Evolutionary conservation across 2,113 vertebrate genomes (phyloP).

Genomic region (Perca fluviatilis): DNA sequence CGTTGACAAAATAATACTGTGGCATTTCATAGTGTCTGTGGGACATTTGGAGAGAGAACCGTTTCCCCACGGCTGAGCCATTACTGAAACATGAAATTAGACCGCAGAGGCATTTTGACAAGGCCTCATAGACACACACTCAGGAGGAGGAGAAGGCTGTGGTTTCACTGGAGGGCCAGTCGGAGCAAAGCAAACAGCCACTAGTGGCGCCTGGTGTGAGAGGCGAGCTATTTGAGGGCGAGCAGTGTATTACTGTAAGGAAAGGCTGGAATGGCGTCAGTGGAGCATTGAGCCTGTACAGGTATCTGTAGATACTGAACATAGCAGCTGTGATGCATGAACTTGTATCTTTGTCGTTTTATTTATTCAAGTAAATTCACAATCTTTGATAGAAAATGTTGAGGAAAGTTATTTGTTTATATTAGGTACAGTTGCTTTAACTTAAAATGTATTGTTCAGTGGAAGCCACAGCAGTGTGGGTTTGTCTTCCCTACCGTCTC

Average conservation of each 20-base stretch:
- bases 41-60: constrained; percentile 50
- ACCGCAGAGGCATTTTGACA: constrained; percentile 66
- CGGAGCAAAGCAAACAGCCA: constrained; percentile 61
- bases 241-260: background rate
- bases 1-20: constrained; percentile 30
- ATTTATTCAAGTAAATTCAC: background rate
- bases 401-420: background rate
- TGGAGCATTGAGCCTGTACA: constrained; percentile 12
- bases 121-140: constrained; percentile 58
- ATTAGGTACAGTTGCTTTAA: constrained; percentile 3
- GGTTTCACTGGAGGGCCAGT: constrained; percentile 66
- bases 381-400: background rate
- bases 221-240: constrained; percentile 43
- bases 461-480: constrained; percentile 20
- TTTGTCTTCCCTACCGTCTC: constrained; percentile 8
- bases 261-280: constrained; percentile 21
- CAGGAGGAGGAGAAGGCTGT: constrained; percentile 53
- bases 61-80: constrained; percentile 55
- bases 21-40: constrained; percentile 59
- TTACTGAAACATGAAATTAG: constrained; percentile 70
- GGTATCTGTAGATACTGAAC: constrained; percentile 1
- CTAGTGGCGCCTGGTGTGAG: constrained; percentile 62
- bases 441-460: background rate
- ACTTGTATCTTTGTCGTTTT: background rate
- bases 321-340: background rate